A percentile compares a stretch with the other conserved stretches of the same genome.
phyloP scores from a whole-genome alignment of 2,113 vertebrate species.

The Prionailurus viverrinus region DNA sequence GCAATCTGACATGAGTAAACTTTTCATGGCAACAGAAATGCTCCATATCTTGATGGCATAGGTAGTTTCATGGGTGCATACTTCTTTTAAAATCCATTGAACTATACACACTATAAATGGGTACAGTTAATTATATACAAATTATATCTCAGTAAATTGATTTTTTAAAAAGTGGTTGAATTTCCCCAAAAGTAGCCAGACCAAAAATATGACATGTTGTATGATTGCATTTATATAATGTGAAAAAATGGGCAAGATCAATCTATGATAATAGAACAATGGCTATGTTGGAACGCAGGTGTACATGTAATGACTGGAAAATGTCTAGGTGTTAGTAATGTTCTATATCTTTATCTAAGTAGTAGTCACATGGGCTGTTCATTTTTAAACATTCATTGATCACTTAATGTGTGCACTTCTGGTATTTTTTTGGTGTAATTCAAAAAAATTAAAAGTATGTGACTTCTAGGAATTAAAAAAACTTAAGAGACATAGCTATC shows the following conservation, averaged over 20 bases:
- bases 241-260: neutral
- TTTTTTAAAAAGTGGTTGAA: neutral
- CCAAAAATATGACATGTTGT: neutral
- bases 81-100: neutral
- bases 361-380: neutral
- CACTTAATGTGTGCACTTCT: neutral
- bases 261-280: neutral
- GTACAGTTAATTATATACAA: neutral
- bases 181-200: neutral
- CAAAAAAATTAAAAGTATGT: neutral
- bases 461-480: constrained; percentile 18
- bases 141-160: neutral
- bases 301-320: neutral
- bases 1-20: neutral
- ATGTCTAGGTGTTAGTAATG: neutral
- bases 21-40: neutral
- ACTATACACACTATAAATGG: neutral
- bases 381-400: neutral
- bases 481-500: neutral
- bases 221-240: neutral
- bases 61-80: neutral
- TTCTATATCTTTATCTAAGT: neutral
- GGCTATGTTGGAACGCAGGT: neutral
- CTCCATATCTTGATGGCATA: neutral
- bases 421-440: neutral